A percentile compares a stretch with the other conserved stretches of the same genome.
Conservation (phyloP, 2,113 vertebrate genomes). For the Mesitornis unicolor region DNA sequence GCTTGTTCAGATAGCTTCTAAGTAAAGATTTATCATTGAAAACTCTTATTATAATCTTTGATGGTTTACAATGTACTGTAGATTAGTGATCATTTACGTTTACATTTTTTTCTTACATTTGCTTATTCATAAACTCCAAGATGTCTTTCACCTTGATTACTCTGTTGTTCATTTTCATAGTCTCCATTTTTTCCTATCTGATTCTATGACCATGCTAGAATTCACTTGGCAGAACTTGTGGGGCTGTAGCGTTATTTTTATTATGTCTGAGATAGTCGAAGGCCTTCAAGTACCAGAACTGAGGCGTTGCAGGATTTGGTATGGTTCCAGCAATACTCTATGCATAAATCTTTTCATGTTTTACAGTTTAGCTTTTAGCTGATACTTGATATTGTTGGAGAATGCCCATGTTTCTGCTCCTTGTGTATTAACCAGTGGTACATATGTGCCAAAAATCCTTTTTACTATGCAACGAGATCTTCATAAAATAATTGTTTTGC, state of each 20-base stretch:
- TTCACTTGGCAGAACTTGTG: neutral
- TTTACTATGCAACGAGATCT: neutral
- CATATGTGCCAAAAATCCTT: conserved; percentile 41
- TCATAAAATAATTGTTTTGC: neutral
- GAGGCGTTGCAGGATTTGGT: conserved; percentile 5
- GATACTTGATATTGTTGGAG: conserved; percentile 48
- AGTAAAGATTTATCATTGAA: neutral
- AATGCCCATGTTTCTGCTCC: neutral
- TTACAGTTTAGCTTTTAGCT: conserved; percentile 54
- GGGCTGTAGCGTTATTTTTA: conserved; percentile 13
- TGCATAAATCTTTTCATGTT: conserved; percentile 50
- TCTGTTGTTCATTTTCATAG: neutral
- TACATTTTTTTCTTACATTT: neutral
- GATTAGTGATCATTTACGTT: neutral
- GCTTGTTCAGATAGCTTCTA: neutral
- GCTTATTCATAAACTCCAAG: conserved; percentile 6
- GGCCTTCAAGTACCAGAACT: neutral
- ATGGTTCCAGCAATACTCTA: neutral
- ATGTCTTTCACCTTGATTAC: conserved; percentile 22
- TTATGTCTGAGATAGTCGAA: conserved; percentile 41
- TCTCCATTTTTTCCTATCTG: conserved; percentile 16
- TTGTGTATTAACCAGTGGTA: neutral
- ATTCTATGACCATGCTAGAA: neutral
- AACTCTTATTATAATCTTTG: neutral
- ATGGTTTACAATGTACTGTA: neutral